Base-by-base conservation (phyloP, 2,888 invertebrate species). In the Ennomos erosarius region DNA sequence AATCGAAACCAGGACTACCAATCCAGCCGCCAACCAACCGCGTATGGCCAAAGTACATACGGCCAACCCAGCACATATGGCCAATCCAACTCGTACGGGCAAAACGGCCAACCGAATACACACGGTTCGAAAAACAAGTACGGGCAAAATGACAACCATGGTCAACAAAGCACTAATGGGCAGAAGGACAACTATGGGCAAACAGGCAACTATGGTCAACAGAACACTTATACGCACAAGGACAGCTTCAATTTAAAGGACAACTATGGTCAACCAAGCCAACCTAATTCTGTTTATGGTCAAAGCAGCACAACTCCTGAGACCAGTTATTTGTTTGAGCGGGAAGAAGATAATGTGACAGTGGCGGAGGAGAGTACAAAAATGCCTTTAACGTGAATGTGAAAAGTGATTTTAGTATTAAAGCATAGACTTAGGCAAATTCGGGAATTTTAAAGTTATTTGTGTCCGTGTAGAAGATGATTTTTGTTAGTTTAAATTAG, bases 311-410 rank as follows among this genome's bases (percentile, higher is more conserved):
- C 90, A 0, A 90, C 91, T 0, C 89, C 84, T 4, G 92, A 87
- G 33, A 94, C 93, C 10, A 93, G 92, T 69, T 94, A 94, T 70
- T 81, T 94, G 59, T 94, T 93, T 68, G 92, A 93, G 56, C 85
- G 94, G 39, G 85, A 93, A 74, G 80, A 93, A 76, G 76, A 89
- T 69, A 75, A 85, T 40, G 85, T 90, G 33, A 89, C 91, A 5
- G 82, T 81, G 8, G 85, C 85, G 57, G 67, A 87, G 26, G 88
- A 86, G 9, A 84, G 88, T 36, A 90, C 92, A 5, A 88, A 87
- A 68, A 67, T 78, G 64, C 76, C 90, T 56, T 77, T 76, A 61
- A 80, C 78, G 55, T 37, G 34, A 50, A 8, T 46, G 42, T 38
- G 8, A 50, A 16, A 16, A 26, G 6, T 26, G 26, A 1, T 6